phyloP scores from a whole-genome alignment of 2,797 vertebrate species.

The Schizothorax lantsangensis region DNA sequence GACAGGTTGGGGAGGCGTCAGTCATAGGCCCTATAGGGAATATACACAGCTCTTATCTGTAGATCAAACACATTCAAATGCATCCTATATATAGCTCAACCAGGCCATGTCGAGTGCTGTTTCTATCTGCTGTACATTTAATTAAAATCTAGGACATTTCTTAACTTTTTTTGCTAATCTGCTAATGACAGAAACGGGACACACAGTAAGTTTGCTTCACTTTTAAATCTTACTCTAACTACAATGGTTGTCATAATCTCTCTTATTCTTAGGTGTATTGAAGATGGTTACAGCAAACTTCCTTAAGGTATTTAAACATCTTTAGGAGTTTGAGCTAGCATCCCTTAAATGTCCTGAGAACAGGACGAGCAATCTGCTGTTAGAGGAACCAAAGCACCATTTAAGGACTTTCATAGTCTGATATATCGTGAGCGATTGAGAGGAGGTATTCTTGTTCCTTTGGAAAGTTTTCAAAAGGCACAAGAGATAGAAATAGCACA shows the following conservation, averaged over 20 bases:
- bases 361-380: slow-evolving; percentile 14
- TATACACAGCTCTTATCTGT: slow-evolving; percentile 48
- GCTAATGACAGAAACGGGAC: not conserved
- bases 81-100: slow-evolving; percentile 57
- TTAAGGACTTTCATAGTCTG: slow-evolving; percentile 35
- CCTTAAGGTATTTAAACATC: not conserved
- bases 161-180: not conserved
- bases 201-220: not conserved
- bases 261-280: not conserved
- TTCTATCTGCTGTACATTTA: not conserved
- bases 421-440: slow-evolving; percentile 5
- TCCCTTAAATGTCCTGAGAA: slow-evolving; percentile 36
- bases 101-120: slow-evolving; percentile 30
- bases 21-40: slow-evolving; percentile 40
- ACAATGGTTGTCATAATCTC: not conserved
- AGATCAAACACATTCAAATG: slow-evolving; percentile 57
- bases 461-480: slow-evolving; percentile 9
- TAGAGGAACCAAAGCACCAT: slow-evolving; percentile 26
- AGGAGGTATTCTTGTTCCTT: slow-evolving; percentile 16
- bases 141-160: slow-evolving; percentile 30
- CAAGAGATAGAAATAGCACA: slow-evolving; percentile 13
- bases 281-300: not conserved
- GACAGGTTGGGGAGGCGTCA: slow-evolving; percentile 27
- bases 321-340: slow-evolving; percentile 8
- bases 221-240: not conserved